Percentiles rank a stretch among this genome's conserved stretches.
phyloP scores from a whole-genome alignment of 2,888 invertebrate species.

The Drosophila ustulata region DNA sequence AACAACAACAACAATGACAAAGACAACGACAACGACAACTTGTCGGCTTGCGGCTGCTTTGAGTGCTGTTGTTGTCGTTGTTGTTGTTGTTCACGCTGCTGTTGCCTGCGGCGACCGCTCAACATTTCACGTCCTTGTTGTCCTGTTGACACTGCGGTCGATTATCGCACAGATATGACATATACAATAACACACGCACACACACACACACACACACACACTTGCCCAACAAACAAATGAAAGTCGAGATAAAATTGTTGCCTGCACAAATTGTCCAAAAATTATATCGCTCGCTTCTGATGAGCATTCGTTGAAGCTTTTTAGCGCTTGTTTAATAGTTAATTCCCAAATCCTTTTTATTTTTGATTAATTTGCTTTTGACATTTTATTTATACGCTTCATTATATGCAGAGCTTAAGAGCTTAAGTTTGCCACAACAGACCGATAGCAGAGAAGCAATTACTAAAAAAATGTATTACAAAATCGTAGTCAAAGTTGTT shows the following conservation, averaged over 20 bases:
- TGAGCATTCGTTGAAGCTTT: not conserved
- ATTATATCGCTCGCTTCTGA: not conserved
- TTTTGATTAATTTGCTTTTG: too few species aligned
- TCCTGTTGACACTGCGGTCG: constrained; percentile 69
- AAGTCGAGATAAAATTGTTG: constrained; percentile 17
- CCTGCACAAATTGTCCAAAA: not conserved
- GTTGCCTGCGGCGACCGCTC: constrained; percentile 45
- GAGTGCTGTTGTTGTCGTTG: constrained; percentile 27
- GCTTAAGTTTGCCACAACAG: too few species aligned
- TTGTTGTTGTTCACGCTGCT: constrained; percentile 36
- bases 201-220: not conserved
- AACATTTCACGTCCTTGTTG: constrained; percentile 44
- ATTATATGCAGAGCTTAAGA: too few species aligned
- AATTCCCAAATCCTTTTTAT: too few species aligned
- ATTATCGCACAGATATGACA: constrained; percentile 67
- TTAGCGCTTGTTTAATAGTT: not conserved
- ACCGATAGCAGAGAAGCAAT: too few species aligned
- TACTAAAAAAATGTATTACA: too few species aligned
- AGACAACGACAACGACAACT: constrained; percentile 13
- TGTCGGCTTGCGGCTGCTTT: constrained; percentile 10
- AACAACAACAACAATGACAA: constrained; percentile 17
- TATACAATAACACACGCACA: too few species aligned
- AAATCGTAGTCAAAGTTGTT: too few species aligned
- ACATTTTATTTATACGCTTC: too few species aligned
- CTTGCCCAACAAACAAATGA: constrained; percentile 50